Evolutionary conservation across 2,888 invertebrate species (phyloP).

Genomic region (Sarcophaga caerulescens): DNA sequence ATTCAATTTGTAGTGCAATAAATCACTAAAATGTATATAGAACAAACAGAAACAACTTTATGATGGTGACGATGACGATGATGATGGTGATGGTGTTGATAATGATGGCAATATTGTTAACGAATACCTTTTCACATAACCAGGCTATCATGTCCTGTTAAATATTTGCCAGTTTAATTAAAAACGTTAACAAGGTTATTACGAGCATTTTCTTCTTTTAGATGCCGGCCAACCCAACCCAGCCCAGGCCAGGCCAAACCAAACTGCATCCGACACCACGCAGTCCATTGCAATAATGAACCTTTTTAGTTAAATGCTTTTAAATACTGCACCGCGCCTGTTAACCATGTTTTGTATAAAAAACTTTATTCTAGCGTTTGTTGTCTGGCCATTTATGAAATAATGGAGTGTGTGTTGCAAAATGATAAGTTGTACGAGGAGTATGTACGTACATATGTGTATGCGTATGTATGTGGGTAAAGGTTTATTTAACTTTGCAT

Average conservation of each 20-base stretch:
- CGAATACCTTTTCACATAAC: slow-evolving; percentile 5
- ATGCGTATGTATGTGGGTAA: slow-evolving; percentile 12
- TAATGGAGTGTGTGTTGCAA: slow-evolving; percentile 58
- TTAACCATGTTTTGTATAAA: slow-evolving; percentile 44
- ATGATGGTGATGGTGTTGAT: background rate
- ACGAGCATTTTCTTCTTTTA: slow-evolving; percentile 50
- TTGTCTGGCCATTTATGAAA: slow-evolving; percentile 58
- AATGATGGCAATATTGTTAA: slow-evolving; percentile 4
- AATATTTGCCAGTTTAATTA: slow-evolving; percentile 81
- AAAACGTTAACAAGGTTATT: slow-evolving; percentile 81
- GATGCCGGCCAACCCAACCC: background rate
- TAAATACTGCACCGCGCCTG: slow-evolving; percentile 47
- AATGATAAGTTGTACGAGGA: slow-evolving; percentile 49
- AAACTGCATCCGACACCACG: background rate
- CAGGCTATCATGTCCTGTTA: slow-evolving; percentile 52
- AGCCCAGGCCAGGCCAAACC: no score
- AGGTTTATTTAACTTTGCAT: slow-evolving; percentile 71
- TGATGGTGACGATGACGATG: slow-evolving; percentile 42
- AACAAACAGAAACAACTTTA: slow-evolving; percentile 15
- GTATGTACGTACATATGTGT: background rate
- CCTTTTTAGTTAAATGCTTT: slow-evolving; percentile 68
- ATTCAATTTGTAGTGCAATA: slow-evolving; percentile 68
- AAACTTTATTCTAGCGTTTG: background rate
- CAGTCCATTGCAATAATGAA: slow-evolving; percentile 35
- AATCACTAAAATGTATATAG: slow-evolving; percentile 58